Evolutionary conservation across 2,797 vertebrate species (phyloP).

Genomic region (Anas bernieri): DNA sequence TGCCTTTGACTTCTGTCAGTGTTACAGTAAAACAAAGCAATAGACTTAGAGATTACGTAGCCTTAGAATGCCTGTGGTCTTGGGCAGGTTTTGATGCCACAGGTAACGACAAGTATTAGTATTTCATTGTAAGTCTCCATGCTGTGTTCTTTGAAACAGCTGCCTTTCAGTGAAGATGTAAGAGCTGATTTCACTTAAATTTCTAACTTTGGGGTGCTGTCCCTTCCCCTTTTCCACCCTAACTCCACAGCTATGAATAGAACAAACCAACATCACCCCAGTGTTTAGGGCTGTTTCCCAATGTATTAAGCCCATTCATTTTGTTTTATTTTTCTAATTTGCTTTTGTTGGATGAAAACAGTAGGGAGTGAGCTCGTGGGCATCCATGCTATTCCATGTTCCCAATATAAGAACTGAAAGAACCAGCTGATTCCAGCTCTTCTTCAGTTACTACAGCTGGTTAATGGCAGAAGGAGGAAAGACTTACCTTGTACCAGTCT

Average conservation of each 20-base stretch:
- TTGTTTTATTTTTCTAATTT: background rate
- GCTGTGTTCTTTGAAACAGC: background rate
- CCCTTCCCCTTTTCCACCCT: background rate
- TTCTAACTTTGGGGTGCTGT: background rate
- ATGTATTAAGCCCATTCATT: background rate
- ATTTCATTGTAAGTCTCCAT: background rate
- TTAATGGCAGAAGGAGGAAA: background rate
- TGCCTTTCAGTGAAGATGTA: background rate
- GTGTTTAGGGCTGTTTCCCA: background rate
- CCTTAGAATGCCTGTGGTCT: background rate
- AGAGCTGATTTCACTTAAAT: background rate
- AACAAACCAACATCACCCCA: background rate
- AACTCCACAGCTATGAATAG: background rate
- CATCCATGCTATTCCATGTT: background rate
- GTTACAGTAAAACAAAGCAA: background rate
- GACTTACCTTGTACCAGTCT: background rate
- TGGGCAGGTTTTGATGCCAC: background rate
- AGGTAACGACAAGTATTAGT: background rate
- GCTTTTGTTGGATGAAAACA: background rate
- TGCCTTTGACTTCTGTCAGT: background rate
- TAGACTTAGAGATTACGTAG: background rate
- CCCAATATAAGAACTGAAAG: background rate
- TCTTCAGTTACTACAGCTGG: background rate
- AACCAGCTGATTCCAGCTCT: background rate
- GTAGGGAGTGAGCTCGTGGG: background rate